Base-by-base conservation (phyloP, 2,113 vertebrate species). In the Leptodactylus fuscus region DNA sequence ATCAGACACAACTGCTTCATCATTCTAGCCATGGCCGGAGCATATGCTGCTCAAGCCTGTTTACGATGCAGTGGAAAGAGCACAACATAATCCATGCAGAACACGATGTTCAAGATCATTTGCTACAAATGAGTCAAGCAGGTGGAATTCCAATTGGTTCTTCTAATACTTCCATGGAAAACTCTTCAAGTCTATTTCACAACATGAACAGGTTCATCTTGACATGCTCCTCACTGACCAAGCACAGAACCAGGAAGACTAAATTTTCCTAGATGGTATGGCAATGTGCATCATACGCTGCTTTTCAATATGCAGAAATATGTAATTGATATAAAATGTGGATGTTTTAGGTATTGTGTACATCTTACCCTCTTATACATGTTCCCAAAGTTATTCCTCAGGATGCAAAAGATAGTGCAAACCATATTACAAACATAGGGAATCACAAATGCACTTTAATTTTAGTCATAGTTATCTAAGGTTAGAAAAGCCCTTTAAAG, bases 31-130 rank as follows among this genome's bases (percentile, higher is more conserved):
- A 55, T 36, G 27, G 65, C 32, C 27, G 3, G 65, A 85, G 44
- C 83, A 85, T 55, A 34, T 83, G 71, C 71, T 62, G 46, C 58
- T 65, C 24, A 12, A 44, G 12, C 32, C 53, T 58, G 36, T n/a
- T 73, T 51, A 65, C 24, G 34, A 83, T 44, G 41, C 48, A 55
- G 32, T 38, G 65, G 22, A 41, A 60, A 41, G 34, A 48, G 82
- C 71, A 49, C 38, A 83, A 83, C 51, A 75, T 18, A 58, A 83
- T 46, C 51, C 36, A 65, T 76, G 32, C 16, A 60, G 71, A 74
- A 74, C 81, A 83, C 16, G 24, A 27, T 44, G 49, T 83, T 41
- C 51, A 41, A 36, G 36, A 44, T 74, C 24, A 74, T 46, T 46
- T 9, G 13, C 51, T 41, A 18, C 1, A 8, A 80, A 53, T 60